Base-by-base conservation (phyloP, 2,888 invertebrate genomes). In the Drosophila histrio region DNA sequence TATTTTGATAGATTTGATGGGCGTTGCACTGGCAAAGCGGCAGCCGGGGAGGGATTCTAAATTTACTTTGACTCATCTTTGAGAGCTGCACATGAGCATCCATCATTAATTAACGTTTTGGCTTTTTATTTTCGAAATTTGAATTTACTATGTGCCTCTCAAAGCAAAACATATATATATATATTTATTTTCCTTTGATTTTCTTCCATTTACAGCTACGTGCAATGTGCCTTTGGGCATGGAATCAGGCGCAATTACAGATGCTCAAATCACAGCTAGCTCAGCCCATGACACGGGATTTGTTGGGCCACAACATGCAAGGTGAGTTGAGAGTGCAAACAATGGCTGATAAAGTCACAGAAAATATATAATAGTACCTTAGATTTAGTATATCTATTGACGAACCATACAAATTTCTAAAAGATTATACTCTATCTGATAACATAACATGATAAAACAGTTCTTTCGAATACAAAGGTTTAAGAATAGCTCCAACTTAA, bases 281-380 rank as follows among this genome's bases (percentile, higher is more conserved):
- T 96, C 96, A 60, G 95, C 95, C 82, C 96, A 96, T 92, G 96
- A 96, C 91, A 93, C 94, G 78, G 94, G 94, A 85, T 95, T 95
- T 91, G 96, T 96, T 72, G 97, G 97, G 84, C 96, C 97, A 32
- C 95, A 95, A 89, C 95, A 95, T 91, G 96, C 95, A 91, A 95
- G 97, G 97, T 96, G 92, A 93, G 92, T 78, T 65, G 3, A 1
- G 19, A 15, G 36, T 9, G 19, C 17, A 3, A 1, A 17, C 9
- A 36, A 19, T 0, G 11, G 19, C 2, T 2, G 2, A 21, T n/a
- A n/a, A n/a, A n/a, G n/a, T n/a, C n/a, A n/a, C n/a, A 38, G 9
- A 28, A 11, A 3, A 1, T 28, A 2, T 28, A 30, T 30, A 36
- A 36, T 17, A 9, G 3, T 9, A 3, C 8, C 6, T 15, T 15